Percentiles rank a stretch among this genome's conserved stretches.
phyloP scores from a whole-genome alignment of 2,797 vertebrate genomes.

The Leptodactylus fallax region DNA sequence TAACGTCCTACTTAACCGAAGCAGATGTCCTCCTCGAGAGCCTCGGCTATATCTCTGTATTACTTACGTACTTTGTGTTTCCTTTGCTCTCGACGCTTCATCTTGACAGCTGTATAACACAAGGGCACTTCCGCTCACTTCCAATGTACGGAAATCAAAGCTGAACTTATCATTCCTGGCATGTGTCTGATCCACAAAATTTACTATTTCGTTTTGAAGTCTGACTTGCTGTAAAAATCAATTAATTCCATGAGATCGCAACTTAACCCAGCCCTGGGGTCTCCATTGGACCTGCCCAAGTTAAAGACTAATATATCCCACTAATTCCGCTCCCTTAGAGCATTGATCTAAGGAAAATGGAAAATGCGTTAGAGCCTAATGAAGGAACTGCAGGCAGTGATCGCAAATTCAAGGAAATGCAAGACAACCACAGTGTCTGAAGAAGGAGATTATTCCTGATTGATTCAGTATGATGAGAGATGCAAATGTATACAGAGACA shows the following conservation, averaged over 20 bases:
- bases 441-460: not conserved
- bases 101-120: not conserved
- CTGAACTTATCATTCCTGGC: not conserved
- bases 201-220: slow-evolving; percentile 2
- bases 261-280: slow-evolving; percentile 13
- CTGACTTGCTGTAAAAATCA: slow-evolving; percentile 7
- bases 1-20: not conserved
- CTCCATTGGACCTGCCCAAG: slow-evolving; percentile 1
- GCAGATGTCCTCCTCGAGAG: not conserved
- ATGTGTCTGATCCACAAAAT: slow-evolving; percentile 21
- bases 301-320: slow-evolving; percentile 21
- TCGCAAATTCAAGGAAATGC: not conserved
- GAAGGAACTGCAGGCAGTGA: slow-evolving; percentile 1
- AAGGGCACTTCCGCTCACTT: not conserved
- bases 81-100: no score
- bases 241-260: slow-evolving; percentile 23
- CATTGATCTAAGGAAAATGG: slow-evolving; percentile 15
- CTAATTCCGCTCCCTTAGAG: slow-evolving; percentile 21
- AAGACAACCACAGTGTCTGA: not conserved
- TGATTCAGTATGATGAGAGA: not conserved
- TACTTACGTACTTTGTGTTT: not conserved
- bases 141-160: slow-evolving; percentile 22
- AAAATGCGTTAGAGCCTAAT: slow-evolving; percentile 13
- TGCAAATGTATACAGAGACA: slow-evolving; percentile 13
- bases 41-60: not conserved